phyloP scores from a whole-genome alignment of 1,140 invertebrate genomes.

The Pectinophora gossypiella region DNA sequence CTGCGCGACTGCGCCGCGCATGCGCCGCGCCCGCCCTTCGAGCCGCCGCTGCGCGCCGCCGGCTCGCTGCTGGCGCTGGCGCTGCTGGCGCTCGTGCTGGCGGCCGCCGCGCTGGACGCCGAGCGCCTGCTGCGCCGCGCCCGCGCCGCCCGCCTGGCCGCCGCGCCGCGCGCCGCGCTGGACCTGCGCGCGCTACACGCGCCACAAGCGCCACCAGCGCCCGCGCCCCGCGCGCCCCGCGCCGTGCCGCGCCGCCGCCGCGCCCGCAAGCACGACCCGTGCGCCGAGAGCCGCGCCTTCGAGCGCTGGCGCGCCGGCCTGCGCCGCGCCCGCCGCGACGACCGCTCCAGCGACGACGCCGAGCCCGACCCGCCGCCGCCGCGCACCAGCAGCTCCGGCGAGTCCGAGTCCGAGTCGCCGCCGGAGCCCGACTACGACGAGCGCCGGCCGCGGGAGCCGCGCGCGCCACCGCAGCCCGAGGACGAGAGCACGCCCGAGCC shows the following conservation, averaged over 20 bases:
- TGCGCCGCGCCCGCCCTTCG: constrained; percentile 85
- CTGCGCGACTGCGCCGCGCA: constrained; percentile 81
- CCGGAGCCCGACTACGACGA: constrained; percentile 11
- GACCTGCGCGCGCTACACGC: constrained; percentile 26
- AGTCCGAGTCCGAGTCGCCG: constrained; percentile 7
- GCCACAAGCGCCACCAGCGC: constrained; percentile 10
- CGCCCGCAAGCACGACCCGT: constrained; percentile 17
- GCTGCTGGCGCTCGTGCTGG: constrained; percentile 32
- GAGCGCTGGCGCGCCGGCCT: constrained; percentile 44
- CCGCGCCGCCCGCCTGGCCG: constrained; percentile 18
- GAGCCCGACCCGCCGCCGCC: constrained; percentile 6
- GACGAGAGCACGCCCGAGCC: constrained; percentile 24
- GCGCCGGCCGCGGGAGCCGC: constrained; percentile 4
- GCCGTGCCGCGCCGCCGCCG: constrained; percentile 12
- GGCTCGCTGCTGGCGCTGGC: constrained; percentile 27
- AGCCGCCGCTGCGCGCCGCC: constrained; percentile 63
- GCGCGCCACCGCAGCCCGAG: constrained; percentile 13
- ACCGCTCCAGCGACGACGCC: constrained; percentile 31
- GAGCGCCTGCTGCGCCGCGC: constrained; percentile 39
- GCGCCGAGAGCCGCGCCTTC: constrained; percentile 38
- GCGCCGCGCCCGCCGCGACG: constrained; percentile 27
- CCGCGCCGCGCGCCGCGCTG: constrained; percentile 20
- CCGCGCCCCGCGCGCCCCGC: constrained; percentile 9
- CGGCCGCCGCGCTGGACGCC: constrained; percentile 38
- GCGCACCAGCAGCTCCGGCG: constrained; percentile 6